A percentile compares a stretch with the other conserved stretches of the same genome.
Conservation (phyloP, 2,797 vertebrate species). For the Heterohyrax brucei region DNA sequence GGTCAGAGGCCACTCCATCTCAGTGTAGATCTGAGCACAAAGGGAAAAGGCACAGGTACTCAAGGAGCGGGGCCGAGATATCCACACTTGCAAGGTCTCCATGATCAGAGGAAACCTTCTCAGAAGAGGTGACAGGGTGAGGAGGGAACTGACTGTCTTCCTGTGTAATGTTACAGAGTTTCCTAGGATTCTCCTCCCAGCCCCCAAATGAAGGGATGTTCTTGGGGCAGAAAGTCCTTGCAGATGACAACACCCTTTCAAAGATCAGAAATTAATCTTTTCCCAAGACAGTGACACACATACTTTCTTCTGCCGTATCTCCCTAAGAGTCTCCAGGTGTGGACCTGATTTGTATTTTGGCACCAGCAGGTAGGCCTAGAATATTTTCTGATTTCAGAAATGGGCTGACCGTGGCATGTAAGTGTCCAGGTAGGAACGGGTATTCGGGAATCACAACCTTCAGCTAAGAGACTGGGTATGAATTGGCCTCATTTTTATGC, state of each 20-base stretch:
- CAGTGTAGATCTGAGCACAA: not conserved
- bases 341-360: slow-evolving; percentile 1
- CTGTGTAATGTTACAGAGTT: not conserved
- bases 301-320: not conserved
- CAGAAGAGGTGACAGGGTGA: not conserved
- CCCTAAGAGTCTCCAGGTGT: slow-evolving; percentile 46
- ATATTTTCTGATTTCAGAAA: not conserved
- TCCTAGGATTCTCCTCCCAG: not conserved
- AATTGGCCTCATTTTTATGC: not conserved
- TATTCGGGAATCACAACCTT: not conserved
- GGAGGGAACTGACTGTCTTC: not conserved
- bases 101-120: not conserved
- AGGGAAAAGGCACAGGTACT: not conserved
- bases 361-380: slow-evolving; percentile 63
- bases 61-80: not conserved
- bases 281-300: slow-evolving; percentile 17
- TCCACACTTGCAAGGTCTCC: not conserved
- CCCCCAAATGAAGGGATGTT: not conserved
- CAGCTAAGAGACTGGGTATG: not conserved
- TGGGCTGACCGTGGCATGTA: not conserved
- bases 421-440: not conserved
- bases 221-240: not conserved
- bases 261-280: not conserved
- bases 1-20: not conserved
- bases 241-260: not conserved